Conservation (phyloP, 2,888 invertebrate species). For the Drosophila mulleri region DNA sequence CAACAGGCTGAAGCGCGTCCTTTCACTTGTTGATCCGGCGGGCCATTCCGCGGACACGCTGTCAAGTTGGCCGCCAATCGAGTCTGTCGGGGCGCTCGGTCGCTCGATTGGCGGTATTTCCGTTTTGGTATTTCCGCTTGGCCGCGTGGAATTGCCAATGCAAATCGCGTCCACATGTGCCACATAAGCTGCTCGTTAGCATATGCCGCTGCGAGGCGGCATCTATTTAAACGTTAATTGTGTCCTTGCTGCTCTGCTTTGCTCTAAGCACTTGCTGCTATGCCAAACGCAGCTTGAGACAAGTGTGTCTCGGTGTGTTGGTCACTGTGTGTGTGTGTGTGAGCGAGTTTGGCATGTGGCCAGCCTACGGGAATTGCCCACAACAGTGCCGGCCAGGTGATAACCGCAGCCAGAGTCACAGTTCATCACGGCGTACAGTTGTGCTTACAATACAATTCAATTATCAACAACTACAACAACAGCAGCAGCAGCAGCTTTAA, state of each 20-base stretch:
- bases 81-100: slow-evolving; percentile 12
- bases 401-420: neutral
- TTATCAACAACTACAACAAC: slow-evolving; percentile 3
- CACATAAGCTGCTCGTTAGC: slow-evolving; percentile 44
- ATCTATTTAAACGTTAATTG: slow-evolving; percentile 56
- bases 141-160: slow-evolving; percentile 39
- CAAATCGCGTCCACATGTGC: slow-evolving; percentile 41
- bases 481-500: slow-evolving; percentile 14
- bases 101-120: slow-evolving; percentile 35
- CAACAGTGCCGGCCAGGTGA: slow-evolving; percentile 18
- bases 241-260: slow-evolving; percentile 24
- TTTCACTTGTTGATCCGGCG: slow-evolving; percentile 64
- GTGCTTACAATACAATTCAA: slow-evolving; percentile 11
- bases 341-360: slow-evolving; percentile 11
- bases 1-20: slow-evolving; percentile 1
- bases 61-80: slow-evolving; percentile 51
- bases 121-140: slow-evolving; percentile 39
- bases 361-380: slow-evolving; percentile 31
- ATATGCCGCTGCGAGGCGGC: slow-evolving; percentile 27
- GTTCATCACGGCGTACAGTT: slow-evolving; percentile 37
- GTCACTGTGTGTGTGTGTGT: neutral
- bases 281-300: slow-evolving; percentile 15
- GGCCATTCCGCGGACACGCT: slow-evolving; percentile 52
- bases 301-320: slow-evolving; percentile 15
- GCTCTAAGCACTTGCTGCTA: slow-evolving; percentile 21